These are phyloP conservation scores for Metopolophium dirhodum DNA, from an alignment of 1,140 invertebrate species.

Conservation along the genomic window DNA sequence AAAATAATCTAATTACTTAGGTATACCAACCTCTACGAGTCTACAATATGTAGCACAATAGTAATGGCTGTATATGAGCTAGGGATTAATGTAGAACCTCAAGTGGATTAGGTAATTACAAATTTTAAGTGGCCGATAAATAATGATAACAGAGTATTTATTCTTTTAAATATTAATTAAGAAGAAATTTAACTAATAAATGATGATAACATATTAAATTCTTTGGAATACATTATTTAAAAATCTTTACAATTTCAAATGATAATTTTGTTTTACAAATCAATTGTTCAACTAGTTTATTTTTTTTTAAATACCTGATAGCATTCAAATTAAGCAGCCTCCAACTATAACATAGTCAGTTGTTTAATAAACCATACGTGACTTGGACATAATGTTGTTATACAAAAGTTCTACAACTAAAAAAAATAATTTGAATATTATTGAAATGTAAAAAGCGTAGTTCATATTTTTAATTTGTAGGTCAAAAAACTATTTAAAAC, in stretches of 20 bases:
- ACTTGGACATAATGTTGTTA: conserved; percentile 10
- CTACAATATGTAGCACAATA: background rate
- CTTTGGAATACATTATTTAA: background rate
- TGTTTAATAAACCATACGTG: conserved; percentile 27
- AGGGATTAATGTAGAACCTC: background rate
- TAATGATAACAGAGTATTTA: background rate
- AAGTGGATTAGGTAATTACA: background rate
- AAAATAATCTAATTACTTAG: background rate
- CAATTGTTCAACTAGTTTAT: background rate
- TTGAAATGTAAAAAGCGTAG: background rate
- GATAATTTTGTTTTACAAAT: background rate
- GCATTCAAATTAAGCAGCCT: background rate
- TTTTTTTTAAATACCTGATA: background rate
- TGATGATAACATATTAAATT: background rate
- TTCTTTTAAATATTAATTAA: conserved; percentile 14
- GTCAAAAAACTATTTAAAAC: background rate
- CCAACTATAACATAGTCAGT: background rate
- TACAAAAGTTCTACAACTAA: background rate
- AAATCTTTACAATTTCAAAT: background rate
- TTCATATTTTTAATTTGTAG: background rate
- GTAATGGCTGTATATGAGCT: background rate
- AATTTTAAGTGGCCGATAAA: background rate
- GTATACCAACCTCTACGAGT: background rate
- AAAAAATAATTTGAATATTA: background rate
- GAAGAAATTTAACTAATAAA: background rate